Percentiles rank a stretch among this genome's conserved stretches.
These are phyloP conservation scores for Gymnocephalus cernua DNA, from an alignment of 2,113 vertebrate genomes.

Conservation along the genomic window DNA sequence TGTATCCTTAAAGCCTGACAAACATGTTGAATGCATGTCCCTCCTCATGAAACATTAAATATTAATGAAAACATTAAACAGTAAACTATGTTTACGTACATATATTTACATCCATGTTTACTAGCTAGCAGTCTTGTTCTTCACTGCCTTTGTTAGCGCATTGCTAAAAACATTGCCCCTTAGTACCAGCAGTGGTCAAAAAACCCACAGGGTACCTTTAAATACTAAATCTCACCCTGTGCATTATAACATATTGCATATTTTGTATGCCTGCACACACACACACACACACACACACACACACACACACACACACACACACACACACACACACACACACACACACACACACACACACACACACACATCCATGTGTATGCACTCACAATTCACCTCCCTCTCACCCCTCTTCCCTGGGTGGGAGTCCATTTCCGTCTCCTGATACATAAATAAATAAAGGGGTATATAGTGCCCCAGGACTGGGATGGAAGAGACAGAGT, in stretches of 20 bases:
- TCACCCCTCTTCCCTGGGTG: conserved; percentile 80
- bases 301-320: conserved; percentile 10
- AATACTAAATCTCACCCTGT: not conserved
- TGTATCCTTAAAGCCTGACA: not conserved
- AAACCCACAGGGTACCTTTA: not conserved
- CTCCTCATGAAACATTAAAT: not conserved
- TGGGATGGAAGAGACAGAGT: conserved; percentile 64
- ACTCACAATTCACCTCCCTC: conserved; percentile 74
- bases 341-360: conserved; percentile 9
- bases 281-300: not conserved
- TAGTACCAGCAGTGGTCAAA: not conserved
- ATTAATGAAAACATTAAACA: too few species aligned
- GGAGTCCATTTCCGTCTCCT: conserved; percentile 85
- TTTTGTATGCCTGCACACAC: not conserved
- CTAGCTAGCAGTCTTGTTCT: not conserved
- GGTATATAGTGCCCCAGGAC: conserved; percentile 79
- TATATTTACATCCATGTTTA: not conserved
- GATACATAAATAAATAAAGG: conserved; percentile 82
- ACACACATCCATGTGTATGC: conserved; percentile 31
- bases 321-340: conserved; percentile 13
- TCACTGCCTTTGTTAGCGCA: not conserved
- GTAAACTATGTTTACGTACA: not conserved
- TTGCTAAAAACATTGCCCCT: not conserved
- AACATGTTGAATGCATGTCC: not conserved
- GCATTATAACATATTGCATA: conserved; percentile 18